Conservation (phyloP, 1,140 invertebrate species). For the Alviniconcha marisindica region DNA sequence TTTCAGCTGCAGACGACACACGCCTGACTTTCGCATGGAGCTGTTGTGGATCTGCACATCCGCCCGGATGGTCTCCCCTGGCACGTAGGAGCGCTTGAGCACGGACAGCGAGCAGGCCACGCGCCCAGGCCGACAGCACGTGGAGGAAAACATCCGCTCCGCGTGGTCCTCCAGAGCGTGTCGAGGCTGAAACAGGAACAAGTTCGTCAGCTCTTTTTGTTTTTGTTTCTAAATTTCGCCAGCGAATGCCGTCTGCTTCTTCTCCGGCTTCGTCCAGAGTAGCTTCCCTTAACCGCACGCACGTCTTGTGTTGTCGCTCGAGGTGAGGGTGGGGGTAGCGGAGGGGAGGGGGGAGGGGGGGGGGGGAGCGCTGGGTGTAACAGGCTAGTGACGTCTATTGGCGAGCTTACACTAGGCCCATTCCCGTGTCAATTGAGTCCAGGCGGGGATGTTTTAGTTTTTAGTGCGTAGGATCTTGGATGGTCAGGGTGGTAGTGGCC, state of each 20-base stretch:
- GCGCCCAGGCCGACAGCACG: slow-evolving; percentile 68
- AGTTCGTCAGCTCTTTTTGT: not conserved
- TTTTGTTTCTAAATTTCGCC: no score
- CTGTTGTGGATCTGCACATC: slow-evolving; percentile 69
- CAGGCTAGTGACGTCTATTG: no score
- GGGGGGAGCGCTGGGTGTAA: no score
- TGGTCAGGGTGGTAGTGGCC: no score
- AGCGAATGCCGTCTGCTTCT: no score
- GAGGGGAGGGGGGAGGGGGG: not conserved
- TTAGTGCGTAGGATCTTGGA: no score
- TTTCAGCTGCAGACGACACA: slow-evolving; percentile 68
- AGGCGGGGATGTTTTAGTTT: no score
- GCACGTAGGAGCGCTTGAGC: slow-evolving; percentile 68
- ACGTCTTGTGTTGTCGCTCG: no score
- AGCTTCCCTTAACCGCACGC: no score
- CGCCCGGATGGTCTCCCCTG: slow-evolving; percentile 67
- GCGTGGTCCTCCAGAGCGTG: slow-evolving; percentile 70
- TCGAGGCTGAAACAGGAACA: slow-evolving; percentile 46
- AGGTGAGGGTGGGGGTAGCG: not conserved
- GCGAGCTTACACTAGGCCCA: no score
- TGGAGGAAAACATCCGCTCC: slow-evolving; percentile 65
- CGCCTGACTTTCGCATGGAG: slow-evolving; percentile 68
- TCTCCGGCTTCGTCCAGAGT: no score
- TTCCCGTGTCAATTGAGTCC: no score
- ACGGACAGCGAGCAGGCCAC: slow-evolving; percentile 70